Evolutionary conservation across 2,113 vertebrate species (phyloP).

Genomic region (Camarhynchus parvulus): DNA sequence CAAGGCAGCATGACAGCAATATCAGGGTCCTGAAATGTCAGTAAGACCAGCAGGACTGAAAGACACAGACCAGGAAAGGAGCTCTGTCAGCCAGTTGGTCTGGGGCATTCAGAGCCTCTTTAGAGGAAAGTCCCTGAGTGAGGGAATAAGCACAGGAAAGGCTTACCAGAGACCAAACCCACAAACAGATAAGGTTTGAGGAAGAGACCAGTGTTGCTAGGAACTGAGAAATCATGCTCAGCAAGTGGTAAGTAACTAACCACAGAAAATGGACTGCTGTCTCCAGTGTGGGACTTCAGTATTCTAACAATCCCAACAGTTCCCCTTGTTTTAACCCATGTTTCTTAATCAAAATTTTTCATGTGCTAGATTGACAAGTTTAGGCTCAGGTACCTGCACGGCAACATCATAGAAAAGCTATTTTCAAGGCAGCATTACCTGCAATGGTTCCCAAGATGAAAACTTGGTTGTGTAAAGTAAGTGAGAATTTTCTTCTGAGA

Average conservation of each 20-base stretch:
- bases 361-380: not conserved
- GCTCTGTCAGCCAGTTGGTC: not conserved
- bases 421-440: not conserved
- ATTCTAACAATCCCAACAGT: not conserved
- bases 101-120: not conserved
- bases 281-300: not conserved
- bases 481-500: not conserved
- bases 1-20: not conserved
- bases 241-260: not conserved
- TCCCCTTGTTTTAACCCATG: not conserved
- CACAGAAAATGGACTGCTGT: not conserved
- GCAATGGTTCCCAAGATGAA: not conserved
- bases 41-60: not conserved
- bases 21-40: not conserved
- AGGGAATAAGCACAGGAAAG: not conserved
- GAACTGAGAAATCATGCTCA: slow-evolving; percentile 23
- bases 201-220: slow-evolving; percentile 7
- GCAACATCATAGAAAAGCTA: not conserved
- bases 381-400: not conserved
- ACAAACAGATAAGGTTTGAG: slow-evolving; percentile 28
- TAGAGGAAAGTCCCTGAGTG: not conserved
- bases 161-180: not conserved
- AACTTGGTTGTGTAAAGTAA: not conserved
- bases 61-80: not conserved
- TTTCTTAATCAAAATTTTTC: not conserved